Evolutionary conservation across 2,113 vertebrate genomes (phyloP).

Genomic region (Leptodactylus fuscus): DNA sequence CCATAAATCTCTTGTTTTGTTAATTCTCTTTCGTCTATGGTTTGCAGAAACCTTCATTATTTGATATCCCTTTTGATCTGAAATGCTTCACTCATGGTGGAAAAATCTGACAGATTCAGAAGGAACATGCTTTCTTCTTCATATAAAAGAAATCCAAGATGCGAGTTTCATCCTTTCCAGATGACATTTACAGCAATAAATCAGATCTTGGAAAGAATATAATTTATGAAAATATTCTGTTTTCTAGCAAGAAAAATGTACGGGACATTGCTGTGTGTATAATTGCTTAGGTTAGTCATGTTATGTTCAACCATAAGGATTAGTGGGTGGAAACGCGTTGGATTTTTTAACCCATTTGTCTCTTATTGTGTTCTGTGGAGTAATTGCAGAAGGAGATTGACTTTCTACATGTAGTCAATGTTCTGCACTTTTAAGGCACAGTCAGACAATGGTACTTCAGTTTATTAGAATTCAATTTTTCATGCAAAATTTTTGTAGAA

Average conservation of each 20-base stretch:
- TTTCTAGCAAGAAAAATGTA: neutral
- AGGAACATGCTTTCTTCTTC: neutral
- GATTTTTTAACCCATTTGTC: neutral
- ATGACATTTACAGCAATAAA: neutral
- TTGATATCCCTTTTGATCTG: neutral
- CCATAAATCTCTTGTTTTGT: too few species aligned
- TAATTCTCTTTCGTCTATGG: too few species aligned
- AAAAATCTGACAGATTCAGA: neutral
- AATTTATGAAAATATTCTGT: neutral
- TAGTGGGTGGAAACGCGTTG: neutral
- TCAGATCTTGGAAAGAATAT: neutral
- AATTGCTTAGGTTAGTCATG: conserved; percentile 1
- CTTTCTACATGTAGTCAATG: too few species aligned
- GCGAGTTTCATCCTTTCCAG: neutral
- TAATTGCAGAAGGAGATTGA: neutral
- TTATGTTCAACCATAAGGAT: conserved; percentile 5
- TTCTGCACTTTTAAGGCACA: too few species aligned
- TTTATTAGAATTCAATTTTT: too few species aligned
- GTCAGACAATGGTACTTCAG: too few species aligned
- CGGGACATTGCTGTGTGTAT: neutral
- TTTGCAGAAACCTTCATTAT: too few species aligned
- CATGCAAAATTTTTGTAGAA: too few species aligned
- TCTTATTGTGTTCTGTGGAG: neutral
- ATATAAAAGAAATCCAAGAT: neutral
- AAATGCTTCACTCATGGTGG: neutral